phyloP scores from a whole-genome alignment of 1,140 invertebrate genomes.

The Magallana gigas region DNA sequence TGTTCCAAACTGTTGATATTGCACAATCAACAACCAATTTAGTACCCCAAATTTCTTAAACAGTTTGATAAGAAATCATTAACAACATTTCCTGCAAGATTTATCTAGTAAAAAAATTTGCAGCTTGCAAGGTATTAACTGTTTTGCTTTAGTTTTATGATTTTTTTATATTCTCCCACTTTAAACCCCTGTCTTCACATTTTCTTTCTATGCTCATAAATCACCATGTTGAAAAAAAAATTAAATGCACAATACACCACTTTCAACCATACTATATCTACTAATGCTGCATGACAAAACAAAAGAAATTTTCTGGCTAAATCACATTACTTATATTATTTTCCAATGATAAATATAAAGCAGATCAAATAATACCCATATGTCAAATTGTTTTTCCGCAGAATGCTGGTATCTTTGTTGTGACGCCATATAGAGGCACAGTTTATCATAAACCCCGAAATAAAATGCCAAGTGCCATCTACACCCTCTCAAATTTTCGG shows the following conservation, averaged over 20 bases:
- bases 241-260: too few species aligned
- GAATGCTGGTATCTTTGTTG: background rate
- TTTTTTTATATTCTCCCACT: too few species aligned
- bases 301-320: background rate
- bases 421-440: background rate
- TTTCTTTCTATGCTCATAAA: too few species aligned
- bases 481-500: background rate
- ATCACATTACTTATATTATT: background rate
- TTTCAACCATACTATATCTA: background rate
- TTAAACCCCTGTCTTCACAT: too few species aligned
- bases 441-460: background rate
- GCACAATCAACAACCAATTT: background rate
- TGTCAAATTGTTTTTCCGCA: background rate
- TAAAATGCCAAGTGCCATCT: constrained; percentile 19
- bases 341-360: background rate
- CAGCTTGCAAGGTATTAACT: too few species aligned
- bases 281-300: background rate
- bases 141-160: too few species aligned
- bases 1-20: background rate
- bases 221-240: too few species aligned
- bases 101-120: too few species aligned
- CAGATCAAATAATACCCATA: constrained; percentile 1
- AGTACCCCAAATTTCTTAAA: background rate
- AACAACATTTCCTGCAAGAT: too few species aligned
- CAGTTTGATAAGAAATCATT: too few species aligned